Percentiles rank a stretch among this genome's conserved stretches.
These are phyloP conservation scores for Sylvicola cinctus DNA, from an alignment of 2,888 invertebrate species.

Conservation along the genomic window DNA sequence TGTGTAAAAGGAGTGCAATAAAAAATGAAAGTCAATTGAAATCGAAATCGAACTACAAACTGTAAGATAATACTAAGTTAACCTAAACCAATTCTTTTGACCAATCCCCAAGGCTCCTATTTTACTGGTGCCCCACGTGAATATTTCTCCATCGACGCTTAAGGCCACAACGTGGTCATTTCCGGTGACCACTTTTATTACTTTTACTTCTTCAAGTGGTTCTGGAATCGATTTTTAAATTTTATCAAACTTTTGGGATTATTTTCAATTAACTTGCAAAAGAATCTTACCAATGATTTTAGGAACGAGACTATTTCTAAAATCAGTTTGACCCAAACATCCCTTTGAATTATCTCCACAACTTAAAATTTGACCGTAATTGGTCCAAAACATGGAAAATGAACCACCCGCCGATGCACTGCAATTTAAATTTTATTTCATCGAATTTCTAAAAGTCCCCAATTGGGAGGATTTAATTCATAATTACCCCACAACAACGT, in stretches of 20 bases:
- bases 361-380: slow-evolving; percentile 43
- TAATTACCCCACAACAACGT: slow-evolving; percentile 31
- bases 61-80: neutral
- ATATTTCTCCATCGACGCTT: slow-evolving; percentile 36
- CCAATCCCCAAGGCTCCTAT: slow-evolving; percentile 38
- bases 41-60: neutral
- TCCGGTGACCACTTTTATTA: slow-evolving; percentile 37
- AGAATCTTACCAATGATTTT: slow-evolving; percentile 28
- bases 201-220: slow-evolving; percentile 32
- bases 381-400: slow-evolving; percentile 44
- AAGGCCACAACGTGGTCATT: slow-evolving; percentile 40
- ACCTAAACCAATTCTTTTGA: slow-evolving; percentile 1
- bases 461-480: too few species aligned
- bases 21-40: slow-evolving; percentile 1
- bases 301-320: slow-evolving; percentile 31
- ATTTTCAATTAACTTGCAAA: neutral
- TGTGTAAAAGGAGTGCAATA: slow-evolving; percentile 5
- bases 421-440: slow-evolving; percentile 6
- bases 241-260: too few species aligned
- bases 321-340: slow-evolving; percentile 42
- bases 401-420: slow-evolving; percentile 39
- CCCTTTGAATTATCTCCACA: slow-evolving; percentile 42
- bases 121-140: slow-evolving; percentile 42
- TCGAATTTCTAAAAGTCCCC: slow-evolving; percentile 1
- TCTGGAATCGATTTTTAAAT: slow-evolving; percentile 18